Base-by-base conservation (phyloP, 1,140 invertebrate genomes). In the Piezodorus guildinii region DNA sequence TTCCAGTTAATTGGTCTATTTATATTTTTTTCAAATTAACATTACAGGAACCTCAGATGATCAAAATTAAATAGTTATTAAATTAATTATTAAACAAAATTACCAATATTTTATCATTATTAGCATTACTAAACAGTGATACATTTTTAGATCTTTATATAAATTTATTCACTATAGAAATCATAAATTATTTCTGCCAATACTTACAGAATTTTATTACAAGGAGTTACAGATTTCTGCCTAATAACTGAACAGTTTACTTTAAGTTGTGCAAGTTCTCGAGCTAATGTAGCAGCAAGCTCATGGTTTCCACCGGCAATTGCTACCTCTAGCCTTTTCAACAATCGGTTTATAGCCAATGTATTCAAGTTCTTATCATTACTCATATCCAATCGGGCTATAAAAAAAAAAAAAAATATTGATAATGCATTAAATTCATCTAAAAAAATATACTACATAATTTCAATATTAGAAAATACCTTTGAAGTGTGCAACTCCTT, bases 271-370 rank as follows among this genome's bases (percentile, higher is more conserved):
- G 86, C 86, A 62, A 88, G 76, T 72, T 87, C 83, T 69, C 81
- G 81, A 3, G 86, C 85, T 25, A 86, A 76, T 63, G 74, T 75
- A 3, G 86, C 83, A 0, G 86, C 86, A 68, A 82, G 76, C 25
- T 79, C 77, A 73, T 85, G 79, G 64, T 86, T 77, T 5, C 85
- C 85, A 62, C 78, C 79, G 14, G 81, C 79, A 66, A 88, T 88
- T 0, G 86, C 82, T 2, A 74, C 77, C 71, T 88, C 85, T 58
- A 88, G 73, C 71, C 82, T 77, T 70, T 77, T 78, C 65, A 87
- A 71, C 45, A 85, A 73, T 71, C 81, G 76, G 73, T 81, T 84
- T 19, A 85, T 78, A 49, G 81, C 80, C 63, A 84, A 71, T 2
- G 82, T 83, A 65, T 78, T 77, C 73, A 78, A 75, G 65, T 75